phyloP scores from a whole-genome alignment of 2,113 vertebrate genomes.

The Crocuta crocuta region DNA sequence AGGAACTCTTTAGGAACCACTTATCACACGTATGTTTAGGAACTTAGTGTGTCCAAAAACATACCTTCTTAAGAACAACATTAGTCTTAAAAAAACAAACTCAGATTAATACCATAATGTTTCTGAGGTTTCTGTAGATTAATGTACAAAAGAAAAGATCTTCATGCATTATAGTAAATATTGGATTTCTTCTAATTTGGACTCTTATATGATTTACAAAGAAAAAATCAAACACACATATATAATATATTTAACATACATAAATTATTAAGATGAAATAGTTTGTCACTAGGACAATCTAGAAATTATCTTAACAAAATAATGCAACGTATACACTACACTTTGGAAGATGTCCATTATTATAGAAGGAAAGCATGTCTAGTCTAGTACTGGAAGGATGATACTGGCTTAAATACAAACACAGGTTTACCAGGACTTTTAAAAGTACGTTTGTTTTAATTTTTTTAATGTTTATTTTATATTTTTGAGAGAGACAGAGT shows the following conservation, averaged over 20 bases:
- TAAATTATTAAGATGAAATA: conserved; percentile 25
- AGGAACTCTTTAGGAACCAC: background rate
- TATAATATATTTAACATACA: background rate
- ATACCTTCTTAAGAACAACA: background rate
- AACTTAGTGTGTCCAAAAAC: background rate
- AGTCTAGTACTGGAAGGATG: background rate
- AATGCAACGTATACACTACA: background rate
- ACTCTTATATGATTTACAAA: background rate
- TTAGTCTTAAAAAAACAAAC: background rate
- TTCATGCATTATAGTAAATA: background rate
- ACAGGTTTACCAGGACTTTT: background rate
- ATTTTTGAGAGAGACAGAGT: too few relatives aligned
- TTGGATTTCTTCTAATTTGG: background rate
- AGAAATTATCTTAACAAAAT: conserved; percentile 21
- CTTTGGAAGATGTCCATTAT: background rate
- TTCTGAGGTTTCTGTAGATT: background rate
- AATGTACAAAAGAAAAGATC: background rate
- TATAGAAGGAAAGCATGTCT: background rate
- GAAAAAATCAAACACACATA: background rate
- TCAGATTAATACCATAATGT: background rate
- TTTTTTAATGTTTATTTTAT: too few relatives aligned
- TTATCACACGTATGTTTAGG: background rate
- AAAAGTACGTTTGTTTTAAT: too few relatives aligned
- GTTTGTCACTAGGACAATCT: background rate
- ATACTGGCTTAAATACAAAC: background rate